Conservation (phyloP, 1,140 invertebrate genomes). For the Drosophila sechellia region DNA sequence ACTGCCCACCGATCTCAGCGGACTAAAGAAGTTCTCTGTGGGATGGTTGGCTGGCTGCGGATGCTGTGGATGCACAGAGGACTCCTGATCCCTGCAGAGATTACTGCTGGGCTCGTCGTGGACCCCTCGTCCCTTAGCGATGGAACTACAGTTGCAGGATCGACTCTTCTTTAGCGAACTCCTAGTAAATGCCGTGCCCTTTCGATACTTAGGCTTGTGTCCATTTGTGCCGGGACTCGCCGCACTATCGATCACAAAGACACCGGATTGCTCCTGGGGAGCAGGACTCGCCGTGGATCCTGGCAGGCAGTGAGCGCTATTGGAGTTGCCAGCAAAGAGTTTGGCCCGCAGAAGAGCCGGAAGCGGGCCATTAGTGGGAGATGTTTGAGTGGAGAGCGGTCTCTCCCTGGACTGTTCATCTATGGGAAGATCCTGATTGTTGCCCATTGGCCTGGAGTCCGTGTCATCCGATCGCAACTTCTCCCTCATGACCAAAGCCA, state of each 20-base stretch:
- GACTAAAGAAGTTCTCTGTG: constrained; percentile 70
- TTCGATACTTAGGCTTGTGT: constrained; percentile 77
- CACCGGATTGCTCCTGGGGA: constrained; percentile 4
- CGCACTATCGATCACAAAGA: constrained; percentile 77
- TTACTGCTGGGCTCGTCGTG: constrained; percentile 36
- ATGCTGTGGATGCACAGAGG: not conserved
- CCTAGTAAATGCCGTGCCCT: constrained; percentile 54
- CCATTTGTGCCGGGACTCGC: constrained; percentile 50
- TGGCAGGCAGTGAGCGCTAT: constrained; percentile 54
- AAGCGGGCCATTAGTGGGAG: constrained; percentile 62
- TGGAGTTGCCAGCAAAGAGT: constrained; percentile 51
- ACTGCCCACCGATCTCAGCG: constrained; percentile 68
- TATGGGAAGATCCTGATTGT: constrained; percentile 7
- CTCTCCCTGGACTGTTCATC: constrained; percentile 17
- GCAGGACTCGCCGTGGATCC: constrained; percentile 7
- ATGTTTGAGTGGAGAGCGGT: constrained; percentile 57
- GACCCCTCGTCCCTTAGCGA: constrained; percentile 19
- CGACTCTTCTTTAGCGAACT: constrained; percentile 64
- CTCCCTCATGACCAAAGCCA: constrained; percentile 72
- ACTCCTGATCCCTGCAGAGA: constrained; percentile 6
- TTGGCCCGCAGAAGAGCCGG: constrained; percentile 48
- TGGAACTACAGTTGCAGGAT: constrained; percentile 65
- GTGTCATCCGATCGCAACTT: constrained; percentile 77
- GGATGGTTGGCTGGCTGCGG: constrained; percentile 15
- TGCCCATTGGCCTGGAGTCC: constrained; percentile 33